These are phyloP conservation scores for Phthorimaea operculella DNA, from an alignment of 1,140 invertebrate genomes.

Conservation along the genomic window DNA sequence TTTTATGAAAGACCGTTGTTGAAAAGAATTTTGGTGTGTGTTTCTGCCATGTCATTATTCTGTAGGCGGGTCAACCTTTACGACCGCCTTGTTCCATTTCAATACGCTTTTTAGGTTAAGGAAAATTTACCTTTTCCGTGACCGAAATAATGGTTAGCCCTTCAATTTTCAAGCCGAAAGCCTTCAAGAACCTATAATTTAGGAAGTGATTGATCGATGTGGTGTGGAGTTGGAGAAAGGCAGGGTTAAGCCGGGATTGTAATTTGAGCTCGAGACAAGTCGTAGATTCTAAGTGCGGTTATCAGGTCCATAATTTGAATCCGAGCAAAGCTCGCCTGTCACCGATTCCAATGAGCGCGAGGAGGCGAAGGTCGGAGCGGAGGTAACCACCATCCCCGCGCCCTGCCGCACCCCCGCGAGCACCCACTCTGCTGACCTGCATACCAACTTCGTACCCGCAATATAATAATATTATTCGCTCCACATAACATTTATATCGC, in stretches of 20 bases:
- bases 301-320: neutral
- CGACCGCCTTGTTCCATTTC: no score
- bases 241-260: neutral
- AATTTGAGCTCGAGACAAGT: neutral
- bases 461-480: slow-evolving; percentile 1
- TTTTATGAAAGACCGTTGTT: no score
- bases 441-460: neutral
- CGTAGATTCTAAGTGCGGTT: neutral
- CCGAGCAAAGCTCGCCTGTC: neutral
- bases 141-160: no score
- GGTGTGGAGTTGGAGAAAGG: no score
- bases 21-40: no score
- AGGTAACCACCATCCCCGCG: neutral
- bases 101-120: no score
- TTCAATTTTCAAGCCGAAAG: no score
- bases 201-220: no score
- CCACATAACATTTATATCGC: neutral
- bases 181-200: no score
- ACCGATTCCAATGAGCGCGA: neutral
- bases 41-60: no score
- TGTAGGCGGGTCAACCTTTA: no score
- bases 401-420: neutral
- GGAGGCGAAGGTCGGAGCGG: neutral
- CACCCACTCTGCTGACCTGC: neutral
- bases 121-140: no score